phyloP scores from a whole-genome alignment of 2,797 vertebrate genomes.

The Gymnoscopelus braueri region DNA sequence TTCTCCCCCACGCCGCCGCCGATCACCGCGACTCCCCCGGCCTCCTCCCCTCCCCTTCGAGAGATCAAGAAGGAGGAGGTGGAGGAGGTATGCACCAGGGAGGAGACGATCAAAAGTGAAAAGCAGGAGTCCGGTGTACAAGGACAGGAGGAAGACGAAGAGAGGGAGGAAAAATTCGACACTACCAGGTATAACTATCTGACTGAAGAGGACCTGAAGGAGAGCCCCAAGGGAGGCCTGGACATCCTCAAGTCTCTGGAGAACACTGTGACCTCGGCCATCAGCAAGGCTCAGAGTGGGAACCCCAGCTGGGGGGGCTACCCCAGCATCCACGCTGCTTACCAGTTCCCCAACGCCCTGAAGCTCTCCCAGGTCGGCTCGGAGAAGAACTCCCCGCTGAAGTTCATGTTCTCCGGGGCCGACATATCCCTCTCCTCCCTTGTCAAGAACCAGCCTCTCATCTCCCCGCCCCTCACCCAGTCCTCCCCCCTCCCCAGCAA shows the following conservation, averaged over 20 bases:
- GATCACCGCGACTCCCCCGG: conserved; percentile 64
- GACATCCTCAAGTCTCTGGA: conserved; percentile 98
- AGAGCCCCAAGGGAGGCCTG: conserved; percentile 93
- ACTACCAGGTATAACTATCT: conserved; percentile 94
- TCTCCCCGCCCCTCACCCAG: conserved; percentile 88
- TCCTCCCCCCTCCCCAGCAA: conserved; percentile 91
- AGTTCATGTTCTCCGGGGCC: conserved; percentile 85
- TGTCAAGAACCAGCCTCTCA: conserved; percentile 86
- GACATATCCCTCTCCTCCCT: conserved; percentile 80
- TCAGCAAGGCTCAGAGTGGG: conserved; percentile 98
- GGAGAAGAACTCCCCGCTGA: conserved; percentile 86
- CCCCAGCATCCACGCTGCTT: conserved; percentile 97
- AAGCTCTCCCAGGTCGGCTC: conserved; percentile 87
- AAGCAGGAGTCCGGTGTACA: conserved; percentile 68
- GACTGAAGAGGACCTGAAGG: conserved; percentile 95
- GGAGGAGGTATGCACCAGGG: conserved; percentile 81
- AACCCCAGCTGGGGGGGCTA: conserved; percentile 98
- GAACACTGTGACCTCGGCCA: conserved; percentile 96
- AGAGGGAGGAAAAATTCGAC: conserved; percentile 90
- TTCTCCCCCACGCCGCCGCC: conserved; percentile 86
- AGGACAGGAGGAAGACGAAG: conserved; percentile 70
- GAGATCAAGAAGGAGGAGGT: conserved; percentile 93
- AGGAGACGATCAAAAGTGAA: conserved; percentile 78
- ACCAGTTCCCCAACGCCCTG: conserved; percentile 94
- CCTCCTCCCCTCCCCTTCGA: conserved; percentile 81